phyloP scores from a whole-genome alignment of 2,113 vertebrate genomes.

The Sylvietta virens region DNA sequence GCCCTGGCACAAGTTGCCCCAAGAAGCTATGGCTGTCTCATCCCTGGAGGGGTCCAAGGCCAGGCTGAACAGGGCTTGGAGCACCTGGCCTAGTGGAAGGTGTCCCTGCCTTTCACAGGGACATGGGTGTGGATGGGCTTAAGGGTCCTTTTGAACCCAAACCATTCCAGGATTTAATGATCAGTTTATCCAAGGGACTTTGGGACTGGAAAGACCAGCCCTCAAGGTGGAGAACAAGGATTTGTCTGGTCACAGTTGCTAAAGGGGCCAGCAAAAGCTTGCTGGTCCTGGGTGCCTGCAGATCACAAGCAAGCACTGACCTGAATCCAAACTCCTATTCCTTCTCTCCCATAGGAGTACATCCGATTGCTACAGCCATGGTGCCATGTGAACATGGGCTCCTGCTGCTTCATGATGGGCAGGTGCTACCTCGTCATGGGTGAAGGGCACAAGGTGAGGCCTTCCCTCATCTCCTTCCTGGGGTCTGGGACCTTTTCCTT shows the following conservation, averaged over 20 bases:
- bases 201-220: not conserved
- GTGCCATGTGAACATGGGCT: slow-evolving; percentile 94
- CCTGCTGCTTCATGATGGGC: slow-evolving; percentile 90
- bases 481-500: not conserved
- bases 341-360: slow-evolving; percentile 77
- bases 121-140: not conserved
- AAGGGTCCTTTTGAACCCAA: not conserved
- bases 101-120: not conserved
- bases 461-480: not conserved
- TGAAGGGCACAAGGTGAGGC: slow-evolving; percentile 89
- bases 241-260: not conserved
- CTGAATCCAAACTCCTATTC: not conserved
- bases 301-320: fast-evolving
- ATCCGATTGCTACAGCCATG: slow-evolving; percentile 86
- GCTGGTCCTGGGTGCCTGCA: not conserved
- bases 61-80: not conserved
- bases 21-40: not conserved
- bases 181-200: not conserved
- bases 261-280: not conserved
- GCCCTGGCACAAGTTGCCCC: not conserved
- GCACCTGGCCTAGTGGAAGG: not conserved
- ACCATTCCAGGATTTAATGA: not conserved
- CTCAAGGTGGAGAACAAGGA: not conserved
- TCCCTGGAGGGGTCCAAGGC: not conserved
- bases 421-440: slow-evolving; percentile 90